phyloP scores from a whole-genome alignment of 92 coral and sea anemone species.

The Siderastrea siderea region DNA sequence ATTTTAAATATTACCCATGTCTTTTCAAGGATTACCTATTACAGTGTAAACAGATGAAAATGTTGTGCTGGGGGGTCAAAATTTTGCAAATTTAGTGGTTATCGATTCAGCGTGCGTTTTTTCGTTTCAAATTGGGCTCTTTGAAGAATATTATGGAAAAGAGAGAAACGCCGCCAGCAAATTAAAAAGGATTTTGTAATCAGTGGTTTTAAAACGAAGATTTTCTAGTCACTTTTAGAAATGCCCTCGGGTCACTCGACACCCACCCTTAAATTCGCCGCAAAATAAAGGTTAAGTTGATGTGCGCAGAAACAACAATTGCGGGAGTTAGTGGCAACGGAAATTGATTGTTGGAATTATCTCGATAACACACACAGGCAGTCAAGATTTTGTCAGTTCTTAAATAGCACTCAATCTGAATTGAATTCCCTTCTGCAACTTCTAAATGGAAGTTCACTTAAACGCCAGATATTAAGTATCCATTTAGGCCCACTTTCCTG shows the following conservation, averaged over 20 bases:
- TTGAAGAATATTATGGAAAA: not conserved
- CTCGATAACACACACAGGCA: not conserved
- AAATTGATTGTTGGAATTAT: slow-evolving; percentile 4
- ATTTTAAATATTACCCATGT: not conserved
- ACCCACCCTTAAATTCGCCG: not conserved
- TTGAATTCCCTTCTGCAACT: not conserved
- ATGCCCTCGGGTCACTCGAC: not conserved
- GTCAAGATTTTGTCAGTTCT: not conserved
- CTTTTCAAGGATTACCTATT: not conserved
- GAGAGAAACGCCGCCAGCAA: not conserved
- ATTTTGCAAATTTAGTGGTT: not conserved
- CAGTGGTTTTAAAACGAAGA: not conserved
- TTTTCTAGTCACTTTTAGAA: not conserved
- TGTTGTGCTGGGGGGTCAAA: slow-evolving; percentile 6
- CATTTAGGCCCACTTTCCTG: not conserved
- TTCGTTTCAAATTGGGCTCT: not conserved
- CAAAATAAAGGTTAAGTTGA: not conserved
- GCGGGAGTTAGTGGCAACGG: not conserved
- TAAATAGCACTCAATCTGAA: not conserved
- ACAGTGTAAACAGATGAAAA: slow-evolving; percentile 9
- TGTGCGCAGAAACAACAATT: not conserved
- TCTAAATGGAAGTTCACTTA: not conserved
- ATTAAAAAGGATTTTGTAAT: no score
- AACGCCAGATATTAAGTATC: not conserved
- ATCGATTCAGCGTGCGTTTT: not conserved